These are phyloP conservation scores for Pseudolaguvia tuberculata DNA, from an alignment of 2,113 vertebrate species.

Conservation along the genomic window DNA sequence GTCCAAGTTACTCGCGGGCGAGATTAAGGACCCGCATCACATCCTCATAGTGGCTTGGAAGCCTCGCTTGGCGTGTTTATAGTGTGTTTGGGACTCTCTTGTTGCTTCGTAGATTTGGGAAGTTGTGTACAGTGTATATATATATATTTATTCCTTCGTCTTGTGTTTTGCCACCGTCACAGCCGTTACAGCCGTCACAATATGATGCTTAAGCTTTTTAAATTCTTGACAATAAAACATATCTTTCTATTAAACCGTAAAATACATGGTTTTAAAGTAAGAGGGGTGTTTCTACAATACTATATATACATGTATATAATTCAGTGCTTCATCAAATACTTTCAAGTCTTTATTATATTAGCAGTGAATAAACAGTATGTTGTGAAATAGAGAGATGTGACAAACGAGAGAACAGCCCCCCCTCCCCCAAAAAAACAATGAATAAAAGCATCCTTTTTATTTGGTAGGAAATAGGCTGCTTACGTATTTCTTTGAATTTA, in stretches of 20 bases:
- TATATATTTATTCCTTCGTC: too few relatives aligned
- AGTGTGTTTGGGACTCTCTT: too few relatives aligned
- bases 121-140: too few relatives aligned
- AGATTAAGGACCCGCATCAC: too few relatives aligned
- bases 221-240: not conserved
- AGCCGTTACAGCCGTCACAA: too few relatives aligned
- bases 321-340: not conserved
- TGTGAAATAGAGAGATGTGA: not conserved
- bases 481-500: constrained; percentile 36
- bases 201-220: not conserved
- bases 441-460: not conserved
- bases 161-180: too few relatives aligned
- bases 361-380: not conserved
- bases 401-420: not conserved
- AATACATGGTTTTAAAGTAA: not conserved
- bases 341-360: not conserved
- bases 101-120: too few relatives aligned
- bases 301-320: not conserved
- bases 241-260: not conserved
- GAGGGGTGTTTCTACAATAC: not conserved
- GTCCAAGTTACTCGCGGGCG: too few relatives aligned
- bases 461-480: constrained; percentile 20
- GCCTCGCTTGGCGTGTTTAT: too few relatives aligned
- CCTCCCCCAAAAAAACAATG: not conserved
- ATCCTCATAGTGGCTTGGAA: too few relatives aligned